Conservation (phyloP, 92 coral and sea anemone genomes). For the Bergia sp. region DNA sequence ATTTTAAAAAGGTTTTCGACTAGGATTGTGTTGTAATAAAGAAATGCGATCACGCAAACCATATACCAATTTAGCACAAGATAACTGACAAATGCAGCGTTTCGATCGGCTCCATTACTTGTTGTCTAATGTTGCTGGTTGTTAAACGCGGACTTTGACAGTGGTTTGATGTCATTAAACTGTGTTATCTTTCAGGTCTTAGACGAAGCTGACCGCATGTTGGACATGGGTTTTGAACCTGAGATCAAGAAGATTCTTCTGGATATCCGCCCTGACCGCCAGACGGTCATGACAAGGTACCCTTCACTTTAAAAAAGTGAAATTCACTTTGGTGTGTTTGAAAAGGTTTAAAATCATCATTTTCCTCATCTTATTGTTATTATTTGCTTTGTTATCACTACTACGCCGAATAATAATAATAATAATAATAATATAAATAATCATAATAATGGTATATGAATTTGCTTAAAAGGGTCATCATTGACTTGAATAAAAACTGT, state of each 20-base stretch:
- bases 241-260: constrained; percentile 94
- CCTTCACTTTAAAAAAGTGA: too few relatives aligned
- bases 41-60: neutral
- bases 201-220: constrained; percentile 97
- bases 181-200: constrained; percentile 67
- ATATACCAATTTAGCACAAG: neutral
- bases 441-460: too few relatives aligned
- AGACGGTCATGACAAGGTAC: constrained; percentile 96
- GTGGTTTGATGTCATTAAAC: neutral
- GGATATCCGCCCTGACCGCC: constrained; percentile 98
- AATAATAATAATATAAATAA: too few relatives aligned
- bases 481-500: too few relatives aligned
- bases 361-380: too few relatives aligned
- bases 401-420: too few relatives aligned
- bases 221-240: constrained; percentile 99
- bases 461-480: too few relatives aligned
- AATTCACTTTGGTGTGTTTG: too few relatives aligned
- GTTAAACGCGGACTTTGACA: neutral
- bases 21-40: neutral
- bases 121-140: neutral
- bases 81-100: neutral
- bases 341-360: too few relatives aligned
- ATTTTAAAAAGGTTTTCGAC: neutral
- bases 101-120: neutral
- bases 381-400: too few relatives aligned